Base-by-base conservation (phyloP, 2,797 vertebrate genomes). In the Microchirus variegatus region DNA sequence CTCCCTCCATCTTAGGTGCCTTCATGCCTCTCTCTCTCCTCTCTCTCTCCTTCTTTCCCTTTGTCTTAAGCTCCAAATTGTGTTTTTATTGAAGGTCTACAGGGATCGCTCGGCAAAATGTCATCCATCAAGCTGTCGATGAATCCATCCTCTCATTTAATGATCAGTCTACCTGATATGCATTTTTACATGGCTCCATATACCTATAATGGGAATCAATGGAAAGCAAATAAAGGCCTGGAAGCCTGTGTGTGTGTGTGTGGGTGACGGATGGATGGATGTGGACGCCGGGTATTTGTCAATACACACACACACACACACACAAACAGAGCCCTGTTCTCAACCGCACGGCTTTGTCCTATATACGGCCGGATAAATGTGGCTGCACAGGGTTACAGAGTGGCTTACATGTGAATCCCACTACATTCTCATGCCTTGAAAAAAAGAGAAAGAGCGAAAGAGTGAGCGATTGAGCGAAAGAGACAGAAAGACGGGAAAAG, bases 121-220 rank as follows among this genome's bases (percentile, higher is more conserved):
- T 89, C 90, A 93, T 94, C 91, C 90, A 89, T 94, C 93, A 92
- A 91, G 79, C 89, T 94, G 92, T 92, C 92, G 78, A 93, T 93
- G 90, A 90, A 91, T 92, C 90, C 80, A 91, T 92, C 77, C 85
- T 80, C 87, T 90, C 84, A 89, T 89, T 89, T 90, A 92, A 90
- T 82, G 90, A 91, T 92, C 86, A 81, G 84, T 76, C 82, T 77
- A 87, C 84, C 85, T 87, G 82, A 92, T 91, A 88, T 90, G 89
- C 91, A 91, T 92, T 92, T 31, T 89, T 88, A 86, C 84, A 80
- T 76, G 85, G 87, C 84, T 81, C 87, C 87, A 81, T 86, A 80
- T 84, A 84, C 81, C 86, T 90, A 88, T 90, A 92, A 91, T 88
- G 88, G 89, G 82, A 92, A 92, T 93, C 91, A 82, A 90, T 92